Percentiles rank a stretch among this genome's conserved stretches.
phyloP scores from a whole-genome alignment of 1,140 invertebrate species.

The Halotydeus destructor region DNA sequence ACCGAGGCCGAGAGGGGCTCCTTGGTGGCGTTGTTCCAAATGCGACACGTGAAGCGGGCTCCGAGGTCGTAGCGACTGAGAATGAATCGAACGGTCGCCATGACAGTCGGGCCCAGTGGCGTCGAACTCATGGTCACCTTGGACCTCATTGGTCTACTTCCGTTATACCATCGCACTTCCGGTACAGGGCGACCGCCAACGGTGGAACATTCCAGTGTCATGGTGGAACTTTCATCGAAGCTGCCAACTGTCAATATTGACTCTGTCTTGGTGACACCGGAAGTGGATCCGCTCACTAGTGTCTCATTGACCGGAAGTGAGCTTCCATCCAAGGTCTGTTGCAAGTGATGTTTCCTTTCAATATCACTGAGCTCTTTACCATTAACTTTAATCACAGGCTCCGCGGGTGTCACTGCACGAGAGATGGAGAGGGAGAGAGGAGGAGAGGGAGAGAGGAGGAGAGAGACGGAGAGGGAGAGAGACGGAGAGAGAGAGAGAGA shows the following conservation, averaged over 20 bases:
- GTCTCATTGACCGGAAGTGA: too few relatives aligned
- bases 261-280: too few relatives aligned
- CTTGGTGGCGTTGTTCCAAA: slow-evolving; percentile 23
- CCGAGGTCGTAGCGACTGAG: slow-evolving; percentile 45
- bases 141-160: slow-evolving; percentile 12
- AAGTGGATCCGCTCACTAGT: too few relatives aligned
- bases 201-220: slow-evolving; percentile 18
- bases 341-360: too few relatives aligned
- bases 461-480: too few relatives aligned
- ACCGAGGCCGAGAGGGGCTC: slow-evolving; percentile 37
- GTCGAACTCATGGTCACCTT: slow-evolving; percentile 11
- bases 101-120: slow-evolving; percentile 8
- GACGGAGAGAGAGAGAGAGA: too few relatives aligned
- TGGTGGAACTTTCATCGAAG: slow-evolving; percentile 17
- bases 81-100: slow-evolving; percentile 17
- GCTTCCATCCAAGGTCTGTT: too few relatives aligned
- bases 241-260: too few relatives aligned
- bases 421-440: not conserved
- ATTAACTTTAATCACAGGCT: slow-evolving; percentile 15
- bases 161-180: slow-evolving; percentile 16
- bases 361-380: slow-evolving; percentile 1
- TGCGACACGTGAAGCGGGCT: slow-evolving; percentile 47
- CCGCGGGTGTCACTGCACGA: slow-evolving; percentile 15
- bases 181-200: slow-evolving; percentile 18
- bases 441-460: slow-evolving; percentile 3